Conservation (phyloP, 2,113 vertebrate species). For the Thalassoma bifasciatum region DNA sequence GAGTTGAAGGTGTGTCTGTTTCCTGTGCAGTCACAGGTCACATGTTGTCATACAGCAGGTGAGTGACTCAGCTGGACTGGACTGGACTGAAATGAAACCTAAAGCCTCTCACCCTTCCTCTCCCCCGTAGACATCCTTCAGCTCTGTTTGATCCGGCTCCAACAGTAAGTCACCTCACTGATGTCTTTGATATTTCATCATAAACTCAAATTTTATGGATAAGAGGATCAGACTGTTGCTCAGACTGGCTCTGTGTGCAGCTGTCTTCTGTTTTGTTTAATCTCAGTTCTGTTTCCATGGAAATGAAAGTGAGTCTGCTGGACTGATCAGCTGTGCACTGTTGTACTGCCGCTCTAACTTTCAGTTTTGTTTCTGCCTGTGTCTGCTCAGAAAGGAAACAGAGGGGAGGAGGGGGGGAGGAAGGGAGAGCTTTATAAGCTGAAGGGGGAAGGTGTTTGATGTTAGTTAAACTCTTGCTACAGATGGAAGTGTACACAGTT, state of each 20-base stretch:
- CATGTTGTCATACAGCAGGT: slow-evolving; percentile 19
- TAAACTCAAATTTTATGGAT: neutral
- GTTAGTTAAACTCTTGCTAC: neutral
- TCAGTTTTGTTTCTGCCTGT: slow-evolving; percentile 70
- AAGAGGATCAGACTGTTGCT: neutral
- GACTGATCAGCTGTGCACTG: neutral
- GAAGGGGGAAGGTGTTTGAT: neutral
- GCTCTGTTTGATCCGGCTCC: slow-evolving; percentile 17
- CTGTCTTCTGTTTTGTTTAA: too few relatives aligned
- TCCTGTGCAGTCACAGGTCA: slow-evolving; percentile 9
- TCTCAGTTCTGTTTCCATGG: slow-evolving; percentile 28
- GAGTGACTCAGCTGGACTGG: slow-evolving; percentile 18
- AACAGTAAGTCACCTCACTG: neutral
- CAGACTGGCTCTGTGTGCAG: too few relatives aligned
- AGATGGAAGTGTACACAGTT: neutral
- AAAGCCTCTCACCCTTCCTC: slow-evolving; percentile 14
- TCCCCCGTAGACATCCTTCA: neutral
- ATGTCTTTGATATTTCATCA: too few relatives aligned
- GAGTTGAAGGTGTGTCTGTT: too few relatives aligned
- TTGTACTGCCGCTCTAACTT: slow-evolving; percentile 31
- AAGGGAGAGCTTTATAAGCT: slow-evolving; percentile 15
- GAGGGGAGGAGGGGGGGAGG: neutral
- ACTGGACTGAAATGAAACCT: slow-evolving; percentile 75
- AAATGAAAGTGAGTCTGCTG: slow-evolving; percentile 35
- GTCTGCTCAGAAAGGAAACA: slow-evolving; percentile 22